phyloP scores from a whole-genome alignment of 2,113 vertebrate genomes.

The Hydropotes inermis region DNA sequence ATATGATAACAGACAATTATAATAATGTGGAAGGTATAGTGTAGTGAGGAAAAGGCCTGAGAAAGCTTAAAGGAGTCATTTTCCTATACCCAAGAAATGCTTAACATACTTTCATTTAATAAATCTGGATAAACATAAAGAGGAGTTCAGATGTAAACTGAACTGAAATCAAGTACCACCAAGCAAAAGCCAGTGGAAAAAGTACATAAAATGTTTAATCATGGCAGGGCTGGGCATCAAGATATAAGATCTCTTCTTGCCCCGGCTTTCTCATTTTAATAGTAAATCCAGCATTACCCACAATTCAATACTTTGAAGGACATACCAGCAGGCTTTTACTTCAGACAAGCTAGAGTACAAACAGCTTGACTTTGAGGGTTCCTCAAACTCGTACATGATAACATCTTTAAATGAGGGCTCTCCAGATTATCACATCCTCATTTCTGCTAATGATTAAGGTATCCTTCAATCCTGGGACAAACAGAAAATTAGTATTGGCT shows the following conservation, averaged over 20 bases:
- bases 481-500: neutral
- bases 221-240: neutral
- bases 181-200: neutral
- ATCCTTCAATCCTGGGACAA: neutral
- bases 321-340: neutral
- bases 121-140: neutral
- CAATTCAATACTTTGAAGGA: neutral
- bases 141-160: neutral
- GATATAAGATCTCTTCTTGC: neutral
- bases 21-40: neutral
- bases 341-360: neutral
- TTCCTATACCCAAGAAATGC: conserved; percentile 1
- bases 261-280: neutral
- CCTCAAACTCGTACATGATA: neutral
- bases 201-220: neutral
- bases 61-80: neutral
- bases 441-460: neutral
- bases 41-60: neutral
- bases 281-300: neutral
- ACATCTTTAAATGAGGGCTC: neutral
- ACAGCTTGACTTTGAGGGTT: neutral
- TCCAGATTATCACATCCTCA: neutral
- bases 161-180: conserved; percentile 7
- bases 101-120: neutral
- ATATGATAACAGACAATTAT: neutral